Percentiles rank a stretch among this genome's conserved stretches.
These are phyloP conservation scores for Caenorhabditis wallacei DNA, from an alignment of 2,888 invertebrate genomes.

Conservation along the genomic window DNA sequence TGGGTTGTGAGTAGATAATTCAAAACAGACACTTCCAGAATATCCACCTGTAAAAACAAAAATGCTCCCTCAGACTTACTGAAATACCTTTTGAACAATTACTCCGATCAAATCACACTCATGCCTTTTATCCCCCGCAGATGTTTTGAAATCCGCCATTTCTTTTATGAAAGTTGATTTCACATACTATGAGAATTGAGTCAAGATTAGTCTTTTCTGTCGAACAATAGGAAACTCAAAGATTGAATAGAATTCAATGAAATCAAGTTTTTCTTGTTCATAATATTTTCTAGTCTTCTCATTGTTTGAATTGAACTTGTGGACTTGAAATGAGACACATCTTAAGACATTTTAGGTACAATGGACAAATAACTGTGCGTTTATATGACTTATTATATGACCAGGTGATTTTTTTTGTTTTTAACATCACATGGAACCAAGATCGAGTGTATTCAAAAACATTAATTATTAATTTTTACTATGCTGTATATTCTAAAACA, in stretches of 20 bases:
- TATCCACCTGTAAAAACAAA: too few relatives aligned
- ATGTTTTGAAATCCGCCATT: neutral
- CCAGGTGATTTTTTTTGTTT: neutral
- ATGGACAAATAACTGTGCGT: neutral
- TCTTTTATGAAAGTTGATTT: neutral
- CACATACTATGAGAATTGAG: slow-evolving; percentile 9
- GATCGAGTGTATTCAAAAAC: neutral
- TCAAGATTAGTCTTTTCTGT: neutral
- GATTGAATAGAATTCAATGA: slow-evolving; percentile 11
- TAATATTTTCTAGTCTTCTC: neutral
- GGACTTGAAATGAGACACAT: neutral
- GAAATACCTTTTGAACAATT: too few relatives aligned
- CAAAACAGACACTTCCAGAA: too few relatives aligned
- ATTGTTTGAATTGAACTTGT: slow-evolving; percentile 5
- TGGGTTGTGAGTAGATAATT: too few relatives aligned
- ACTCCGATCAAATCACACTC: too few relatives aligned
- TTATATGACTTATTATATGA: neutral
- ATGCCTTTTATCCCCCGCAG: neutral
- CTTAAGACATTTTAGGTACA: neutral
- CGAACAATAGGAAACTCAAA: slow-evolving; percentile 2
- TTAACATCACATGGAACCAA: neutral
- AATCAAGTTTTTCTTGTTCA: slow-evolving; percentile 4
- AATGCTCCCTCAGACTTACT: too few relatives aligned
- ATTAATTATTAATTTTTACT: slow-evolving; percentile 19
- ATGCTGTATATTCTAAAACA: neutral